Conservation (phyloP, 2,797 vertebrate species). For the Enteromius trimaculatus region DNA sequence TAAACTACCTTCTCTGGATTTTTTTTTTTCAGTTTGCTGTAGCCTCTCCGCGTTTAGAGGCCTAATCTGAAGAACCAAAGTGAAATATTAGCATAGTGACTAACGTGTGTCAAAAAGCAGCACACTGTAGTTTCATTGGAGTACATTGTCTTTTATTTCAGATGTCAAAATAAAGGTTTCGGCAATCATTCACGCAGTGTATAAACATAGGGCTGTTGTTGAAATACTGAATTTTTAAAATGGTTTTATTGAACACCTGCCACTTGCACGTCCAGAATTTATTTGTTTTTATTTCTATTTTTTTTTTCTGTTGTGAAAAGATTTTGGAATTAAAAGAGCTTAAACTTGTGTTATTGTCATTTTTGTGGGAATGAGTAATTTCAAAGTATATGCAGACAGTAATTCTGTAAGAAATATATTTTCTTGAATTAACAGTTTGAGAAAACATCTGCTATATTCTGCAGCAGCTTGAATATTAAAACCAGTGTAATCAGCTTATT, state of each 20-base stretch:
- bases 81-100: slow-evolving; percentile 65
- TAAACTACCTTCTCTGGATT: slow-evolving; percentile 43
- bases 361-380: not conserved
- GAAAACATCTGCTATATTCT: not conserved
- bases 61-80: slow-evolving; percentile 75
- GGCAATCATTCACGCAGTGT: slow-evolving; percentile 26
- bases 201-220: slow-evolving; percentile 50
- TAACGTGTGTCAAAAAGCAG: slow-evolving; percentile 65
- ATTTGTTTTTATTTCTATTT: slow-evolving; percentile 59
- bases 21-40: slow-evolving; percentile 72
- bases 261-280: slow-evolving; percentile 55
- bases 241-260: slow-evolving; percentile 45
- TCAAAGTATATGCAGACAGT: not conserved
- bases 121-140: slow-evolving; percentile 32
- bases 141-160: slow-evolving; percentile 34
- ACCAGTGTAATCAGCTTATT: not conserved
- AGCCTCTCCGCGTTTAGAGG: slow-evolving; percentile 71
- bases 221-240: slow-evolving; percentile 39
- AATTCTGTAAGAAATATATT: not conserved
- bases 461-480: not conserved
- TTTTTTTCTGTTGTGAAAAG: slow-evolving; percentile 56
- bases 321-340: slow-evolving; percentile 59
- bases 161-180: slow-evolving; percentile 17
- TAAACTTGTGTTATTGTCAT: slow-evolving; percentile 33
- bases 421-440: not conserved